A percentile compares a stretch with the other conserved stretches of the same genome.
Evolutionary conservation across 2,797 vertebrate species (phyloP).

Genomic region (Syndactyla subalaris): DNA sequence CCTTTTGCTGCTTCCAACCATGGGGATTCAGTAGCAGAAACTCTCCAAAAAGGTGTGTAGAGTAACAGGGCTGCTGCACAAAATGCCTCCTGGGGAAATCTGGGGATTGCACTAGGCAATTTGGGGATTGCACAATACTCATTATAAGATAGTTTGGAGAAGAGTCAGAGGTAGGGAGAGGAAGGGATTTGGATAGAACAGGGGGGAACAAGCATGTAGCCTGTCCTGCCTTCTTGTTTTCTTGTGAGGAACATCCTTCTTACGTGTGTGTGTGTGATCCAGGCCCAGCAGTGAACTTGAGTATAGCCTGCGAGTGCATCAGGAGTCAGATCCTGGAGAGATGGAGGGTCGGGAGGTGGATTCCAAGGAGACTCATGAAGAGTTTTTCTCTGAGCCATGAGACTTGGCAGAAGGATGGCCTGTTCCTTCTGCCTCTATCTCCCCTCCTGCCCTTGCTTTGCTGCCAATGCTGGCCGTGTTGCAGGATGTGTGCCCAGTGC

Average conservation of each 20-base stretch:
- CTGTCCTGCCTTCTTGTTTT: not conserved
- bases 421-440: not conserved
- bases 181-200: not conserved
- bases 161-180: not conserved
- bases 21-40: not conserved
- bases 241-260: not conserved
- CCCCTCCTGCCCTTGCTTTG: not conserved
- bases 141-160: not conserved
- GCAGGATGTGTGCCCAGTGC: not conserved
- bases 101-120: not conserved
- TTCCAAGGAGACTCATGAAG: not conserved
- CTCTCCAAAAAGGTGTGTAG: not conserved
- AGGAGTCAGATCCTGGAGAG: not conserved
- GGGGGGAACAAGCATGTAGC: not conserved
- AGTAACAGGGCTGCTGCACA: fast-evolving
- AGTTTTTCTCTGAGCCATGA: not conserved
- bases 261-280: no score
- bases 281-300: no score
- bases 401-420: not conserved
- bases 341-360: not conserved
- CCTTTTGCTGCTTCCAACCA: fast-evolving
- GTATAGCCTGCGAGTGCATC: not conserved
- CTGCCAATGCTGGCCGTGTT: not conserved
- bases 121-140: not conserved
- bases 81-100: not conserved